Percentiles rank a stretch among this genome's conserved stretches.
phyloP scores from a whole-genome alignment of 2,113 vertebrate species.

The Megaceryle torquata region DNA sequence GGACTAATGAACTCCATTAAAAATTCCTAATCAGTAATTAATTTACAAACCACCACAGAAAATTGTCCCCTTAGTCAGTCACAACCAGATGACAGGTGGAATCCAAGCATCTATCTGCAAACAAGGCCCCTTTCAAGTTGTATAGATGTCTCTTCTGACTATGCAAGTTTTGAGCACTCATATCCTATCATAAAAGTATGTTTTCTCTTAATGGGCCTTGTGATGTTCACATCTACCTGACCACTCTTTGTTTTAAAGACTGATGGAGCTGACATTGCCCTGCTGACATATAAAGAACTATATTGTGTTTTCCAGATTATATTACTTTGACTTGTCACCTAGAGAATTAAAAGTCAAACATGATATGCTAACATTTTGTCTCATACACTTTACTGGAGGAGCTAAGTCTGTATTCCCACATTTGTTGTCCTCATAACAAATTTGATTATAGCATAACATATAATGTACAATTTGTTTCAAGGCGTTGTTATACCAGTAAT shows the following conservation, averaged over 20 bases:
- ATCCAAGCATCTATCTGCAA: background rate
- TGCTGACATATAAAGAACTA: background rate
- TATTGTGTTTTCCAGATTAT: background rate
- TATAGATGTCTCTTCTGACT: background rate
- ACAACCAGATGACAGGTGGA: background rate
- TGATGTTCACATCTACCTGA: background rate
- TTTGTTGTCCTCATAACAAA: background rate
- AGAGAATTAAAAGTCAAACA: background rate
- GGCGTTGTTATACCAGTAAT: background rate
- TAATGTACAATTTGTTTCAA: background rate
- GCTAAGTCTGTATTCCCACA: background rate
- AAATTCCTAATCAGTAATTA: background rate
- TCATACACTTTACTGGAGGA: background rate
- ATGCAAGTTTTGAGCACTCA: background rate
- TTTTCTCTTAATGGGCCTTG: background rate
- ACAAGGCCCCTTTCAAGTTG: background rate
- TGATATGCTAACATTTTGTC: background rate
- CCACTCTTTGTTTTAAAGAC: background rate
- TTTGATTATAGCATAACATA: background rate
- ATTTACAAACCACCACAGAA: background rate
- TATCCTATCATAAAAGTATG: background rate
- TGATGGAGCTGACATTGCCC: rapidly evolving
- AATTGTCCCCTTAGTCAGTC: background rate
- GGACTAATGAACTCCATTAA: background rate
- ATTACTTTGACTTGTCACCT: background rate